Base-by-base conservation (phyloP, 1,140 invertebrate species). In the Hesperophylax magnus region DNA sequence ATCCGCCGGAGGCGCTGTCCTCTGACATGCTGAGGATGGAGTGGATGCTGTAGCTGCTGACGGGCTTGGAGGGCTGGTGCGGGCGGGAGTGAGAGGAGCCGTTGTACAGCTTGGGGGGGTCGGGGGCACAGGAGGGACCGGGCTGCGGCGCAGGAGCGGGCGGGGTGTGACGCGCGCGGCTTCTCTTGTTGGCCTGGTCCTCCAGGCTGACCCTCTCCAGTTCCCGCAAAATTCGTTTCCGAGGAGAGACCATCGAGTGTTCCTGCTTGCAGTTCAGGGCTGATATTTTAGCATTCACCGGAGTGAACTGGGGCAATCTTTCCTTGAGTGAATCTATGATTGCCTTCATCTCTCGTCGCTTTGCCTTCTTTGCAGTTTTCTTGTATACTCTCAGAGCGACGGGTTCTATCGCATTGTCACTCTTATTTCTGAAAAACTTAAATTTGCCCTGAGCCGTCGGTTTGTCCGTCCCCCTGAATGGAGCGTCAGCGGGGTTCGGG, bases 11-110 rank as follows among this genome's bases (percentile, higher is more conserved):
- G 6, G 65, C 84, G 60, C 85, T 86, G 77, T 89, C 88, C 81
- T 90, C 89, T 2, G 88, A 86, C 86, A 88, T 88, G 56, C 93
- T 93, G 77, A 95, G 88, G 85, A 95, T 89, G 81, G 94, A 95
- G 81, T 94, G 94, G 87, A 95, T 95, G 88, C 94, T 95, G 87
- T 95, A 95, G 82, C 93, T 94, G 85, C 93, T 93, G 58, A 92
- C 86, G 82, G 92, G 90, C 84, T 92, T 92, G 47, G 88, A 86
- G 5, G 87, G 88, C 7, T 89, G 83, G 58, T 87, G 61, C 22
- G 81, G 78, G 1, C 81, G 80, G 85, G 85, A 61, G 76, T 85
- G 83, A 53, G 85, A 79, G 24, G 74, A 74, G 85, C 87, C 83
- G 85, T 86, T 63, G 86, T 85, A 60, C 84, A 84, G 76, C 76